Conservation (phyloP, 1,140 invertebrate species). For the Tetramorium alpestre region DNA sequence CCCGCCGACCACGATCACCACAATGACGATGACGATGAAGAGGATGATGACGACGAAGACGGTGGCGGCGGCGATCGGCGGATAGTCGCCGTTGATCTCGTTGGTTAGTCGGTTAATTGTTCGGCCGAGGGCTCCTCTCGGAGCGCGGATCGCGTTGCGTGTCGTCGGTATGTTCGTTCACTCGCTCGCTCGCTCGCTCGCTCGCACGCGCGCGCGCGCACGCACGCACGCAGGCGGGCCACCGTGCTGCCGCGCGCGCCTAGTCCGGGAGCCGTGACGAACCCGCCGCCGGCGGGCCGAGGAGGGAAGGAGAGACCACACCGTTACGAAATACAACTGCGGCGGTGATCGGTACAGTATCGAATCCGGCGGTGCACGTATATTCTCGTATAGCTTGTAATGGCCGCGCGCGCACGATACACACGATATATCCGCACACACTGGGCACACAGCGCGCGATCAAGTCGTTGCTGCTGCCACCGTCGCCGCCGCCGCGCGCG, state of each 20-base stretch:
- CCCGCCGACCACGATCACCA: conserved; percentile 18
- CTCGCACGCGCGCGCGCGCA: background rate
- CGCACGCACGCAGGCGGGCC: conserved; percentile 24
- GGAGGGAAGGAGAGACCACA: conserved; percentile 65
- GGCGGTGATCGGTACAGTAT: too few species aligned
- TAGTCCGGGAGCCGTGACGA: conserved; percentile 33
- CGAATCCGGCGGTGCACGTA: too few species aligned
- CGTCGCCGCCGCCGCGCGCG: too few species aligned
- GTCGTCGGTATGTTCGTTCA: background rate
- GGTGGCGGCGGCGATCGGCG: background rate
- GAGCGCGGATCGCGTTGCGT: background rate
- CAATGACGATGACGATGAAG: background rate
- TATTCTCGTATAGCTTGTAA: too few species aligned
- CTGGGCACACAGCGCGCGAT: too few species aligned
- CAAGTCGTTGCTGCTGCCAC: too few species aligned
- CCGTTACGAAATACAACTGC: conserved; percentile 75
- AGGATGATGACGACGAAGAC: conserved; percentile 3
- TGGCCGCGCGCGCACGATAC: too few species aligned
- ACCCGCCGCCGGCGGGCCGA: background rate
- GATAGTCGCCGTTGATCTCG: conserved; percentile 11
- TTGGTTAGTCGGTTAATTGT: conserved; percentile 18
- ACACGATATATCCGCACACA: too few species aligned
- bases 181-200: background rate
- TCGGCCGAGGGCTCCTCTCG: background rate
- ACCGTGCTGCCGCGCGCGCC: conserved; percentile 40